phyloP scores from a whole-genome alignment of 1,140 invertebrate species.

The Brachionus manjavacas region DNA sequence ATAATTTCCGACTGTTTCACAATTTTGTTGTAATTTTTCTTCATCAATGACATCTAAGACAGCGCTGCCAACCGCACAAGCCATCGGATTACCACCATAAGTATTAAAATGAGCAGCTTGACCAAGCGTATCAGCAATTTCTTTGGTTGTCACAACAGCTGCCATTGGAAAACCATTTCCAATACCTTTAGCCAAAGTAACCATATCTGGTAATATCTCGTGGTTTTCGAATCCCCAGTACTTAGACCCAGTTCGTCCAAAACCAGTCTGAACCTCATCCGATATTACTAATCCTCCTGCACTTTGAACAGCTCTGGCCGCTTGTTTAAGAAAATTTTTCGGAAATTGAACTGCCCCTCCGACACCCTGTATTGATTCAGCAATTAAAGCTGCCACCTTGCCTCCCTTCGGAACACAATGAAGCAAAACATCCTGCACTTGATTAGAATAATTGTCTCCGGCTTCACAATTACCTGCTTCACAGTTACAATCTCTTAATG shows the following conservation, averaged over 20 bases:
- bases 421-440: conserved; percentile 72
- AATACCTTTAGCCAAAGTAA: conserved; percentile 63
- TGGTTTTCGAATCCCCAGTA: conserved; percentile 92
- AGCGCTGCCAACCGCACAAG: conserved; percentile 75
- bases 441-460: conserved; percentile 70
- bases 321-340: conserved; percentile 75
- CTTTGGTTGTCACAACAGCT: conserved; percentile 80
- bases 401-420: conserved; percentile 70
- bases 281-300: conserved; percentile 80
- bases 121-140: conserved; percentile 71
- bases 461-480: conserved; percentile 65
- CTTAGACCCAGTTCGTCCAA: conserved; percentile 82
- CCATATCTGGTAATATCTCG: conserved; percentile 79
- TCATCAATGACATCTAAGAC: conserved; percentile 75
- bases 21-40: conserved; percentile 79
- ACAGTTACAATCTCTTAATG: conserved; percentile 66
- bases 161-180: conserved; percentile 87
- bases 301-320: conserved; percentile 70
- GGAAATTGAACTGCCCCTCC: conserved; percentile 87
- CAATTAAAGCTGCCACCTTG: conserved; percentile 77
- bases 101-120: conserved; percentile 87
- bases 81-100: conserved; percentile 87
- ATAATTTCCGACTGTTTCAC: conserved; percentile 71
- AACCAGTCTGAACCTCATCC: conserved; percentile 93
- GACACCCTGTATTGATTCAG: conserved; percentile 88